phyloP scores from a whole-genome alignment of 2,888 invertebrate genomes.

The Baccha elongata region DNA sequence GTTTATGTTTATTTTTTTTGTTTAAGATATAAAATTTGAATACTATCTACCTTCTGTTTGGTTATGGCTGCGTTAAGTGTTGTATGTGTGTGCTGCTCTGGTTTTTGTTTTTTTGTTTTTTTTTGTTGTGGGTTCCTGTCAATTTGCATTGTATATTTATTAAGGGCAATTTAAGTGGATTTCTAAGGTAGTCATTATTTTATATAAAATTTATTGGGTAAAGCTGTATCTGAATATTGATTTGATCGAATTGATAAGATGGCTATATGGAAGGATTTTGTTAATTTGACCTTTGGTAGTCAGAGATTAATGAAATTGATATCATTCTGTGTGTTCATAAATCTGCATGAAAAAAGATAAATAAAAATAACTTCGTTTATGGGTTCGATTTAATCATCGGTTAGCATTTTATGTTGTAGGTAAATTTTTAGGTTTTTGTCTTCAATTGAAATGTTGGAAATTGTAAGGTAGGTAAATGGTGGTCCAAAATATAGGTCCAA shows the following conservation, averaged over 20 bases:
- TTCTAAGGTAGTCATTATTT: conserved; percentile 71
- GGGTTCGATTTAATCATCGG: no score
- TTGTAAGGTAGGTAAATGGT: no score
- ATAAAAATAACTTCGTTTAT: neutral
- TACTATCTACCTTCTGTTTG: conserved; percentile 21
- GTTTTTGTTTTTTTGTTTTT: conserved; percentile 6
- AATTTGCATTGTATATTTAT: conserved; percentile 73
- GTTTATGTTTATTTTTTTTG: conserved; percentile 27
- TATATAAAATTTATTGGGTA: conserved; percentile 69
- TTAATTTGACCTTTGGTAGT: conserved; percentile 29
- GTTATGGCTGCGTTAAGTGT: conserved; percentile 43
- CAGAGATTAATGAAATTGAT: conserved; percentile 2
- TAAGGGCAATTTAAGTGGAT: conserved; percentile 66
- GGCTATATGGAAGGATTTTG: conserved; percentile 20
- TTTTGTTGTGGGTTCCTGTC: conserved; percentile 56
- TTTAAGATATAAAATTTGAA: conserved; percentile 56
- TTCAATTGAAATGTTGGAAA: no score
- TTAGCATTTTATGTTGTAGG: no score
- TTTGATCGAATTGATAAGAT: conserved; percentile 67
- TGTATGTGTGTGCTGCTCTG: conserved; percentile 10
- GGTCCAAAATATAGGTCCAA: no score
- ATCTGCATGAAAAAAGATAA: neutral
- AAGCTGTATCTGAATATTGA: conserved; percentile 63
- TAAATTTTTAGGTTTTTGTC: no score
- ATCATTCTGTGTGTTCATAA: neutral